These are phyloP conservation scores for Gracilinanus agilis DNA, from an alignment of 2,113 vertebrate genomes.

Conservation along the genomic window DNA sequence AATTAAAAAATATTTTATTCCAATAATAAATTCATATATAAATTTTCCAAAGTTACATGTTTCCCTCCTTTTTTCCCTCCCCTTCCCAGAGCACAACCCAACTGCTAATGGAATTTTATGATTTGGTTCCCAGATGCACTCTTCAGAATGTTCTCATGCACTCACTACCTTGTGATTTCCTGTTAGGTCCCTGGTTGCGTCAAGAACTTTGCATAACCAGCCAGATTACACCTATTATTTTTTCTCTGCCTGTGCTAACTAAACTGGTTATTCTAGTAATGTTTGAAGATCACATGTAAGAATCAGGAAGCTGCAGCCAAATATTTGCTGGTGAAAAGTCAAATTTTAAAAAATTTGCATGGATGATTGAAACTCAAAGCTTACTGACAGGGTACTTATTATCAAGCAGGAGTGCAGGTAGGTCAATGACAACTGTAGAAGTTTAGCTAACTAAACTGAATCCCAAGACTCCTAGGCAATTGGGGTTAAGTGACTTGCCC, in stretches of 20 bases:
- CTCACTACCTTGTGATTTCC: neutral
- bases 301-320: neutral
- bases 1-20: no score
- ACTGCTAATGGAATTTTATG: neutral
- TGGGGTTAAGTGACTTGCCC: no score
- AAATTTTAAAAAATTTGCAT: neutral
- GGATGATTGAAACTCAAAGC: neutral
- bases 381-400: neutral
- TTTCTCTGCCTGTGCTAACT: neutral
- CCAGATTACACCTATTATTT: neutral
- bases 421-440: neutral
- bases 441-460: neutral
- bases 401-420: neutral
- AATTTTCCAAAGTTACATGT: no score
- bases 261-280: neutral
- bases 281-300: neutral
- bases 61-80: no score
- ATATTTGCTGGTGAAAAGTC: neutral
- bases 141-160: neutral
- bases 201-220: neutral
- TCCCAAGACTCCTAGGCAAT: neutral
- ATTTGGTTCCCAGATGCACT: neutral
- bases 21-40: no score
- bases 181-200: neutral
- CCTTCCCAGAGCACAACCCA: neutral